phyloP scores from a whole-genome alignment of 2,888 invertebrate species.

The Stramonita haemastoma region DNA sequence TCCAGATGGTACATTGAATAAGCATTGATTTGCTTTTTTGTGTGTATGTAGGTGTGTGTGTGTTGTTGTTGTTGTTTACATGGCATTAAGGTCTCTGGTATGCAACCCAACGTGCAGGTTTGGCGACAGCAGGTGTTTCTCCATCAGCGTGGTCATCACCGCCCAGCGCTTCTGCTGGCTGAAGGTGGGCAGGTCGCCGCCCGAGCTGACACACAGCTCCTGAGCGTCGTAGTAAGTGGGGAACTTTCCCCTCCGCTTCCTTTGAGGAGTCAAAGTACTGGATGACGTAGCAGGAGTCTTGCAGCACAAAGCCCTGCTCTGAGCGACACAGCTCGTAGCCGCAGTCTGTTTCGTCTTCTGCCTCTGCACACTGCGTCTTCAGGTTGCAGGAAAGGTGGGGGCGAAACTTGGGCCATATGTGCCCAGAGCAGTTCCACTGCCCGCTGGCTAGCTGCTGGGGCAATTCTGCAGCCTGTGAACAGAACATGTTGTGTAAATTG shows the following conservation, averaged over 20 bases:
- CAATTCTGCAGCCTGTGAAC: too few relatives aligned
- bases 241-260: neutral
- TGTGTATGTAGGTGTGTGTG: too few relatives aligned
- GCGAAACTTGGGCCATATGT: neutral
- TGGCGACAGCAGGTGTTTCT: neutral
- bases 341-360: neutral
- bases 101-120: neutral
- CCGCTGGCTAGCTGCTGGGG: neutral
- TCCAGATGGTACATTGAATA: too few relatives aligned
- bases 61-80: too few relatives aligned
- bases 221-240: neutral
- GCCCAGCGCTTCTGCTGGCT: neutral
- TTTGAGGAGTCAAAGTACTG: neutral
- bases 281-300: neutral
- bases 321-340: neutral
- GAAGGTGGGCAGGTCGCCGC: neutral
- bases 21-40: too few relatives aligned
- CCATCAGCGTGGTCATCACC: neutral
- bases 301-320: neutral
- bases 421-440: constrained; percentile 12
- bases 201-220: neutral
- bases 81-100: neutral
- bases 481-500: too few relatives aligned
- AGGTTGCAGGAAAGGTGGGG: constrained; percentile 22
- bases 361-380: constrained; percentile 8